Percentiles rank a stretch among this genome's conserved stretches.
Evolutionary conservation across 2,797 vertebrate species (phyloP).

Genomic region (Rhadinocentrus ornatus): DNA sequence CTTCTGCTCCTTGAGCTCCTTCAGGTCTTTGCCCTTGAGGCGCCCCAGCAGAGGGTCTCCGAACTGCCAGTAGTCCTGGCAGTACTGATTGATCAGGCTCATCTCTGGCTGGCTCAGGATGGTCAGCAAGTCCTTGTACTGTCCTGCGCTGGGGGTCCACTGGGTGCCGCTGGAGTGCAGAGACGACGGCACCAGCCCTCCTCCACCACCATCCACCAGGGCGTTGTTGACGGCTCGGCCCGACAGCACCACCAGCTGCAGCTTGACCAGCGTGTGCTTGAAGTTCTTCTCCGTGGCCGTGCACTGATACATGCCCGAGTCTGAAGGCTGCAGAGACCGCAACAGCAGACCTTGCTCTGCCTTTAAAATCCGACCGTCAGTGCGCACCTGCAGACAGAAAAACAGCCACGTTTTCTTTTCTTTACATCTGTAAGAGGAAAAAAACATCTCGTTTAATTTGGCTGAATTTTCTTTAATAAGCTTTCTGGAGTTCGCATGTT

Average conservation of each 20-base stretch:
- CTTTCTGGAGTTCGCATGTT: too few relatives aligned
- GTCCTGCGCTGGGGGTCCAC: constrained; percentile 82
- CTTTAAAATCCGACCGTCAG: constrained; percentile 90
- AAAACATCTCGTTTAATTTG: too few relatives aligned
- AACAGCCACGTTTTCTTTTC: neutral
- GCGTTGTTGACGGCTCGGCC: constrained; percentile 88
- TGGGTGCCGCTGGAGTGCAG: constrained; percentile 75
- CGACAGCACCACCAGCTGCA: constrained; percentile 92
- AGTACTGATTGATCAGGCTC: constrained; percentile 98
- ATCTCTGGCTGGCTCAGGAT: constrained; percentile 96
- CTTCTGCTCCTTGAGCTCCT: constrained; percentile 95
- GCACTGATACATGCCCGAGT: constrained; percentile 94
- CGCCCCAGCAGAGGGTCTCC: constrained; percentile 85
- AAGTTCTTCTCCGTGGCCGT: constrained; percentile 98
- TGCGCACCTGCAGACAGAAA: constrained; percentile 77
- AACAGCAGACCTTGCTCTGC: constrained; percentile 94
- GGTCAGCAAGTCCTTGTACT: constrained; percentile 95
- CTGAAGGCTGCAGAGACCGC: constrained; percentile 88
- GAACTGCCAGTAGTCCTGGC: constrained; percentile 96
- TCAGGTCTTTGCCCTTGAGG: constrained; percentile 86
- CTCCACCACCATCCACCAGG: constrained; percentile 75
- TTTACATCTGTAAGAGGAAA: too few relatives aligned
- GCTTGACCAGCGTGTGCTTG: constrained; percentile 92
- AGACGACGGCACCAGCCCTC: constrained; percentile 70
- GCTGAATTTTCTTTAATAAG: too few relatives aligned